Evolutionary conservation across 2,113 vertebrate species (phyloP).

Genomic region (Monarcha castaneiventris): DNA sequence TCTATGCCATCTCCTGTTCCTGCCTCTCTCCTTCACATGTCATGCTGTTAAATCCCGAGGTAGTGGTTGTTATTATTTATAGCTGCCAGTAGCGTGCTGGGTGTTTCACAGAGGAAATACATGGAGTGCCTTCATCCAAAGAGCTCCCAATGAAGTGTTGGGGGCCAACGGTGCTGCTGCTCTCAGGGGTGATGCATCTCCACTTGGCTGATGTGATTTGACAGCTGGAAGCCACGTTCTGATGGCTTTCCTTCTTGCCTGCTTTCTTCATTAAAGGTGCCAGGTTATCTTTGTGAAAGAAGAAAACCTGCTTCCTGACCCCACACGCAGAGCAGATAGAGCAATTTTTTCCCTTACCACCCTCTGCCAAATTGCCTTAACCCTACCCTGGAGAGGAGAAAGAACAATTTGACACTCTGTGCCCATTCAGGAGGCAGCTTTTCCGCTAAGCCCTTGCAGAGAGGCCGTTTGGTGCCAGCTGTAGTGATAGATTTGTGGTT

Average conservation of each 20-base stretch:
- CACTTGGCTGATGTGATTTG: conserved; percentile 21
- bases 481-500: conserved; percentile 53
- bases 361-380: conserved; percentile 44
- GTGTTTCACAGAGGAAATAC: neutral
- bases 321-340: conserved; percentile 5
- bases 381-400: conserved; percentile 18
- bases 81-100: neutral
- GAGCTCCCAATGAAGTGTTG: neutral
- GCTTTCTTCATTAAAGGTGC: conserved; percentile 18
- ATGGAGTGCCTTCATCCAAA: neutral
- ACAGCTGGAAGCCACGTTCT: conserved; percentile 30
- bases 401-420: neutral
- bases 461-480: conserved; percentile 32
- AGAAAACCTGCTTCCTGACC: conserved; percentile 35
- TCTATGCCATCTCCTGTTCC: neutral
- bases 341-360: conserved; percentile 22
- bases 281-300: neutral
- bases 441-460: neutral
- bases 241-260: neutral
- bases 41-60: neutral
- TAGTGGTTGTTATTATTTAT: conserved; percentile 7
- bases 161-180: neutral
- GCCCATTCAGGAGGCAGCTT: conserved; percentile 41
- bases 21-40: neutral
- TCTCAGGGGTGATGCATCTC: neutral